phyloP scores from a whole-genome alignment of 2,888 invertebrate genomes.

The Cylindroiulus punctatus region DNA sequence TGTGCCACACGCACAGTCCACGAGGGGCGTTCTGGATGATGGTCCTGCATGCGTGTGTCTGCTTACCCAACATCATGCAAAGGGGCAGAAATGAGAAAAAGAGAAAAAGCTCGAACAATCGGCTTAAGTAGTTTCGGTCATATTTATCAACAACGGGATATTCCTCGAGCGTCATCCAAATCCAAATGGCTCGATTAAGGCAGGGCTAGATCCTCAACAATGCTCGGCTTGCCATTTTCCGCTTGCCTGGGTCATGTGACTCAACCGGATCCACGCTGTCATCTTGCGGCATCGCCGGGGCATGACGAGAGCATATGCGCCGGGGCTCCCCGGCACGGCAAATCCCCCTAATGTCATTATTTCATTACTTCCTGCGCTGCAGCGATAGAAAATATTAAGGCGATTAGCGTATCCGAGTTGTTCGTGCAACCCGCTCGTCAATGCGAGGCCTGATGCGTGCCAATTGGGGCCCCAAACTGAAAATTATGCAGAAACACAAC shows the following conservation, averaged over 20 bases:
- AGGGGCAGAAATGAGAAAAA: not conserved
- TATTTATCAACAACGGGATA: not conserved
- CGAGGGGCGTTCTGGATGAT: not conserved
- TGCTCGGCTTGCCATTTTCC: constrained; percentile 13
- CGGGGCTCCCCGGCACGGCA: constrained; percentile 40
- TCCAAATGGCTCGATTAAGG: constrained; percentile 8
- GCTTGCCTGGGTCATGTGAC: constrained; percentile 50
- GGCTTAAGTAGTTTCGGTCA: constrained; percentile 2
- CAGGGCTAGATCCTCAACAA: not conserved
- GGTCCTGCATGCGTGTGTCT: not conserved
- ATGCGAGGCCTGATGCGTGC: not conserved
- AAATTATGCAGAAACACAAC: constrained; percentile 13
- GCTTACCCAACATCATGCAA: not conserved
- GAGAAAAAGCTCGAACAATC: not conserved
- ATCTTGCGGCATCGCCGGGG: constrained; percentile 37
- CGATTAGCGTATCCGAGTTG: constrained; percentile 54
- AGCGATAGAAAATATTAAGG: constrained; percentile 56
- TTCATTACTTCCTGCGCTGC: constrained; percentile 56
- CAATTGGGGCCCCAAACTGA: constrained; percentile 7
- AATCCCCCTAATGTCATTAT: constrained; percentile 56
- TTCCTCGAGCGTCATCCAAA: not conserved
- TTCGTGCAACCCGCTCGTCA: constrained; percentile 27
- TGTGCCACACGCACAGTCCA: not conserved
- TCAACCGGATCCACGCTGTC: constrained; percentile 56
- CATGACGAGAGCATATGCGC: constrained; percentile 55